phyloP scores from a whole-genome alignment of 2,797 vertebrate species.

The Psittacula echo region DNA sequence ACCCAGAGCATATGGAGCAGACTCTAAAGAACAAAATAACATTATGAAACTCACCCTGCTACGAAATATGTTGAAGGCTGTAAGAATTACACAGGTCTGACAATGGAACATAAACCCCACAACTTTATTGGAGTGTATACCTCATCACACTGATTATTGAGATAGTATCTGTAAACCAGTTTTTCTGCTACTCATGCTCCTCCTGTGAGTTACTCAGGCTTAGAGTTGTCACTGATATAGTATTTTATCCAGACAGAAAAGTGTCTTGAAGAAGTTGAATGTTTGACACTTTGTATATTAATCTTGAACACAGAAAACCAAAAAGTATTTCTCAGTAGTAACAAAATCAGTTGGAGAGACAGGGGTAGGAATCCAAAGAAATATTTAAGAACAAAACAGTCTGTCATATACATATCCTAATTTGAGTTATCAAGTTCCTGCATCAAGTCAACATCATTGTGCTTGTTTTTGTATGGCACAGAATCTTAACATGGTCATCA shows the following conservation, averaged over 20 bases:
- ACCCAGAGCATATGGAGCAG: background rate
- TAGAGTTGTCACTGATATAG: background rate
- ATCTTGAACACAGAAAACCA: background rate
- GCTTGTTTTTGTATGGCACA: background rate
- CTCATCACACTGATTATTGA: background rate
- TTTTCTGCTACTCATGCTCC: background rate
- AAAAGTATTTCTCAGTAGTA: background rate
- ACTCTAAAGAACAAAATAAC: background rate
- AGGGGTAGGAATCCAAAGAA: background rate
- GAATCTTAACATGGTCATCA: background rate
- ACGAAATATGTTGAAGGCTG: background rate
- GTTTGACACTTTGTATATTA: background rate
- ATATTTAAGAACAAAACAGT: background rate
- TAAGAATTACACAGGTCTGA: background rate
- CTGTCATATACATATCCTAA: background rate
- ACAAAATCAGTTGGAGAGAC: background rate
- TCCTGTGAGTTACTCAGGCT: background rate
- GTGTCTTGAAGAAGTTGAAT: background rate
- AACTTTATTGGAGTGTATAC: background rate
- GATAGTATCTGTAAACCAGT: background rate
- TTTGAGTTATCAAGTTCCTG: background rate
- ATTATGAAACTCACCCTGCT: background rate
- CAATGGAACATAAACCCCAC: background rate
- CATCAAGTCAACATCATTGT: background rate
- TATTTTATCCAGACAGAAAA: background rate